These are phyloP conservation scores for Magallana ariakensis DNA, from an alignment of 1,140 invertebrate species.

Conservation along the genomic window DNA sequence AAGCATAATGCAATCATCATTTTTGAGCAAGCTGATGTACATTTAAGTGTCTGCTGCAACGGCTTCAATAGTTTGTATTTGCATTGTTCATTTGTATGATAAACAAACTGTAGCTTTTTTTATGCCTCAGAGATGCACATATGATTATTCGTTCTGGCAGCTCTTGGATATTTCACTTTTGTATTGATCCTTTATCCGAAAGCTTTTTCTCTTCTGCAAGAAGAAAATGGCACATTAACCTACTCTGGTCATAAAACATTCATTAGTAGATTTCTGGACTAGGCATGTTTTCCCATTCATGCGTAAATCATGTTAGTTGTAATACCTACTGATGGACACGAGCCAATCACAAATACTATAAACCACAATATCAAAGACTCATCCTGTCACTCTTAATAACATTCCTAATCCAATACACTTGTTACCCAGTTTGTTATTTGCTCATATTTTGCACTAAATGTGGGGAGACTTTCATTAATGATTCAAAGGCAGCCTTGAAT, in stretches of 20 bases:
- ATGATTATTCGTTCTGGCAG: conserved; percentile 27
- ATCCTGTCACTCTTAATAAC: conserved; percentile 22
- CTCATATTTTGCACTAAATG: background rate
- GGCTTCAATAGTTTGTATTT: conserved; percentile 22
- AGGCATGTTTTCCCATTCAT: background rate
- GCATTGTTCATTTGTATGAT: conserved; percentile 22
- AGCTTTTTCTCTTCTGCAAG: conserved; percentile 17
- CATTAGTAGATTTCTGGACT: conserved; percentile 27
- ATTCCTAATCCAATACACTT: conserved; percentile 2
- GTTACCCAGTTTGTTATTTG: conserved; percentile 25
- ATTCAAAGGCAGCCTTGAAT: background rate
- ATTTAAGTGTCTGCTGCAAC: conserved; percentile 33
- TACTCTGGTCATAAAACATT: conserved; percentile 30
- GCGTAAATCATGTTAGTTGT: conserved; percentile 26
- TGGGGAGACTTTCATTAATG: background rate
- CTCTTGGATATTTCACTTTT: background rate
- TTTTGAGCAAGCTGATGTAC: conserved; percentile 31
- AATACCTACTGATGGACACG: conserved; percentile 12
- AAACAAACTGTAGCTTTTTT: conserved; percentile 28
- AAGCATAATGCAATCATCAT: conserved; percentile 29
- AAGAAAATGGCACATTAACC: conserved; percentile 38
- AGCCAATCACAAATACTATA: conserved; percentile 11
- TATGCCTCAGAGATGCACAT: background rate
- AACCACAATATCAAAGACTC: conserved; percentile 15
- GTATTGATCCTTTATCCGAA: background rate